These are phyloP conservation scores for Acanthurus tractus DNA, from an alignment of 2,797 vertebrate species.

Conservation along the genomic window DNA sequence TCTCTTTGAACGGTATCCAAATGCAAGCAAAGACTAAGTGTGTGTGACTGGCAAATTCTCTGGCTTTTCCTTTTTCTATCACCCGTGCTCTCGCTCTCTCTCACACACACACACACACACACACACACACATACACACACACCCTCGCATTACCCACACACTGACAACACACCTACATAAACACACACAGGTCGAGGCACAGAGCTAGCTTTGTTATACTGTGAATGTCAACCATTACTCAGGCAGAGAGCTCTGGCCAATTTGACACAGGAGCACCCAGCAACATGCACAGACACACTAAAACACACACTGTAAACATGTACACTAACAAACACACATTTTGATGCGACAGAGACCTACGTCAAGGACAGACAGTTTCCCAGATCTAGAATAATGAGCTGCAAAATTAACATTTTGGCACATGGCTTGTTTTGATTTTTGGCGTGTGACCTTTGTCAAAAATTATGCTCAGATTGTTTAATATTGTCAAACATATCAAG, in stretches of 20 bases:
- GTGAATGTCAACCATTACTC: slow-evolving; percentile 79
- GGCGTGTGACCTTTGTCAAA: too few species aligned
- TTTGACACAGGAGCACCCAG: slow-evolving; percentile 57
- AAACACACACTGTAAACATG: slow-evolving; percentile 9
- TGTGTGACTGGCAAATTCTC: slow-evolving; percentile 62
- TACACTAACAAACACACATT: too few species aligned
- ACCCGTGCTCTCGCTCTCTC: slow-evolving; percentile 3
- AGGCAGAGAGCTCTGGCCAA: slow-evolving; percentile 55
- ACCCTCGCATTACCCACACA: slow-evolving; percentile 26
- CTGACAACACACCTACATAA: slow-evolving; percentile 24
- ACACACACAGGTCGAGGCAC: slow-evolving; percentile 64
- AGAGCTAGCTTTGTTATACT: slow-evolving; percentile 75
- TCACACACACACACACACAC: too few species aligned
- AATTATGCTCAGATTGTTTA: too few species aligned
- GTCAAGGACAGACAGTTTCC: too few species aligned
- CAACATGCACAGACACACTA: slow-evolving; percentile 57
- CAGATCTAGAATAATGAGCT: too few species aligned
- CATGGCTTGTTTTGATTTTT: too few species aligned
- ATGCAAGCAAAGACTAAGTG: slow-evolving; percentile 58
- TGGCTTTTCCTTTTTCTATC: slow-evolving; percentile 44
- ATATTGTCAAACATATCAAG: too few species aligned
- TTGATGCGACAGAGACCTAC: too few species aligned
- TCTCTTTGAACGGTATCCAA: slow-evolving; percentile 63
- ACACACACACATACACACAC: slow-evolving; percentile 1
- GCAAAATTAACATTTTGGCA: too few species aligned